Conservation (phyloP, 2,888 invertebrate species). For the Achlya flavicornis region DNA sequence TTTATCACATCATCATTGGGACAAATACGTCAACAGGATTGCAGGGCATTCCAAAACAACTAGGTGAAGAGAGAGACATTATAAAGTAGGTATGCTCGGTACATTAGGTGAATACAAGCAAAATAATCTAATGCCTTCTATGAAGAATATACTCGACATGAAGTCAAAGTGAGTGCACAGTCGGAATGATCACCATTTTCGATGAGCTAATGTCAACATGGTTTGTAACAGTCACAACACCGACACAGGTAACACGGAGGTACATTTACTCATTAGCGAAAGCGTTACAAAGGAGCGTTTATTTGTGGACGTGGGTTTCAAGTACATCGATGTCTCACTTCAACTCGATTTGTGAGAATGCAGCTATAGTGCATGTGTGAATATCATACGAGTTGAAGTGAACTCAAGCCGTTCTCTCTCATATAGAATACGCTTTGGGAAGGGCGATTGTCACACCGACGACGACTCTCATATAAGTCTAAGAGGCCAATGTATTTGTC, state of each 20-base stretch:
- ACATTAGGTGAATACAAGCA: constrained; percentile 46
- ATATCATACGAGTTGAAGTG: constrained; percentile 53
- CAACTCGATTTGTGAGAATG: constrained; percentile 32
- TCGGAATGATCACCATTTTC: constrained; percentile 66
- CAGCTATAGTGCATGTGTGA: constrained; percentile 16
- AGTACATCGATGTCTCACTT: constrained; percentile 41
- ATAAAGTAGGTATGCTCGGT: constrained; percentile 31
- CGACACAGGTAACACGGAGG: constrained; percentile 48
- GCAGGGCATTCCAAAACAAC: constrained; percentile 43
- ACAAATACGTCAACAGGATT: constrained; percentile 30
- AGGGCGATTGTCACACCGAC: constrained; percentile 79
- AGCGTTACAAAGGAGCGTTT: constrained; percentile 66
- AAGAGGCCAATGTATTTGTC: constrained; percentile 23
- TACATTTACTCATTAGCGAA: constrained; percentile 62
- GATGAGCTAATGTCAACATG: constrained; percentile 59
- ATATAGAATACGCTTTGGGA: constrained; percentile 68
- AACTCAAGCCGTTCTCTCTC: constrained; percentile 59
- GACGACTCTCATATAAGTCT: constrained; percentile 46
- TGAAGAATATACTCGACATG: constrained; percentile 43
- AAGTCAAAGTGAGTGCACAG: constrained; percentile 44
- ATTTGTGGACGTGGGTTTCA: constrained; percentile 39
- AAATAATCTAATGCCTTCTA: constrained; percentile 51
- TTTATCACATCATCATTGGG: constrained; percentile 40
- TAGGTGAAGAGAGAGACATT: constrained; percentile 39
- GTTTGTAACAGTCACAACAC: constrained; percentile 66